A percentile compares a stretch with the other conserved stretches of the same genome.
Evolutionary conservation across 2,888 invertebrate species (phyloP).

Genomic region (Blastobasis lacticolella): DNA sequence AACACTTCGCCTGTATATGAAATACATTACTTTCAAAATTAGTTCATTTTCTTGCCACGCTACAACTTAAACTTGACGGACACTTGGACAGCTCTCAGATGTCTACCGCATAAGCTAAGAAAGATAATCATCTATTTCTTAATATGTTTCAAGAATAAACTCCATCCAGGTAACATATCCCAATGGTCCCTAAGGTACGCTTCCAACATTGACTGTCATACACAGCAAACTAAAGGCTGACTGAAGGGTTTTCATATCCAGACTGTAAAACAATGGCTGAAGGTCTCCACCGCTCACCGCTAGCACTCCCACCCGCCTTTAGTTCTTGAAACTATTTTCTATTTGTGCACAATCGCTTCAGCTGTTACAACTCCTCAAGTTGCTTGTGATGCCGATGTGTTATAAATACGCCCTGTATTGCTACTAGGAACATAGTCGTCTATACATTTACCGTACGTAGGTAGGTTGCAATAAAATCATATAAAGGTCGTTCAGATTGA

Average conservation of each 20-base stretch:
- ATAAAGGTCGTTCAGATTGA: slow-evolving; percentile 6
- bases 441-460: slow-evolving; percentile 14
- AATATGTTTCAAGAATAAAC: no score
- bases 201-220: no score
- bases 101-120: no score
- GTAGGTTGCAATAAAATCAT: slow-evolving; percentile 16
- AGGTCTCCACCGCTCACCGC: slow-evolving; percentile 20
- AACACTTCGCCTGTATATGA: no score
- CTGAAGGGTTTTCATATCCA: slow-evolving; percentile 3
- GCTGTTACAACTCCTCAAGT: slow-evolving; percentile 62
- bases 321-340: slow-evolving; percentile 73
- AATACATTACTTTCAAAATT: no score
- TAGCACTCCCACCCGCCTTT: slow-evolving; percentile 29
- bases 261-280: background rate
- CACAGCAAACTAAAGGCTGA: slow-evolving; percentile 1
- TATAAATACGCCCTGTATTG: slow-evolving; percentile 41
- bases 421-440: no score
- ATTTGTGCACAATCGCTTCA: slow-evolving; percentile 63
- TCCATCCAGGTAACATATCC: no score
- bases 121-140: no score
- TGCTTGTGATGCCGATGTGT: slow-evolving; percentile 37
- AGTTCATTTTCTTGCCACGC: no score
- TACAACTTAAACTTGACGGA: no score
- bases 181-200: no score
- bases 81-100: no score